Base-by-base conservation (phyloP, 2,888 invertebrate genomes). In the Corbicula japonica region DNA sequence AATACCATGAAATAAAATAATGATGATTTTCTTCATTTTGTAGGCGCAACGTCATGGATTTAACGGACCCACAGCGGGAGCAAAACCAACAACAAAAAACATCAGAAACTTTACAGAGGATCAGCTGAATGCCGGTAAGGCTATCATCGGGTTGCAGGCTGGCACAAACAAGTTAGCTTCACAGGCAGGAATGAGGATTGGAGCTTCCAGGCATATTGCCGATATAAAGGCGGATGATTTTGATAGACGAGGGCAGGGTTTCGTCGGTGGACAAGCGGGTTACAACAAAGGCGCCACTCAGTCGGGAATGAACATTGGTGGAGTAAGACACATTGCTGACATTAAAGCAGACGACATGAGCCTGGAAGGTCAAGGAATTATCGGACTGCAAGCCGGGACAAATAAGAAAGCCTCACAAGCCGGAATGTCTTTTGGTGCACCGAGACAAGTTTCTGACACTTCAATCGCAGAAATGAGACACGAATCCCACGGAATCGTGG, bases 141-240 rank as follows among this genome's bases (percentile, higher is more conserved):
- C 86, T 10, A 84, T 92, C 5, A 90, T 93, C 44, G 90, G 92
- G 48, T 86, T 92, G 1, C 93, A 93, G 82, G 88, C 91, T 28
- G 93, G 93, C n/a, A 90, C 88, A 66, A 93, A 93, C 83, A 91
- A 93, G 78, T 87, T 87, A n/a, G 93, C 93, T 4, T 89, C 89
- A n/a, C 93, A 93, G 76, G 71, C 86, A 10, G 93, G 93, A 4
- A 93, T 92, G 92, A 61, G 77, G 21, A 87, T 91, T 50, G 91
- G 91, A 4, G 86, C 85, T 28, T 76, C 83, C 0, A 76, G 91
- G 30, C 92, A 92, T 74, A 87, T 90, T 52, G 87, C 89, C 26
- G 92, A 92, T 65, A 87, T 89, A 21, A 72, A 77, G 69, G 79
- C 83, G 1, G 92, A 91, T 48, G 89, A 90, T 52, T 85, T 88